Base-by-base conservation (phyloP, 2,797 vertebrate species). In the Brachymystax lenok region DNA sequence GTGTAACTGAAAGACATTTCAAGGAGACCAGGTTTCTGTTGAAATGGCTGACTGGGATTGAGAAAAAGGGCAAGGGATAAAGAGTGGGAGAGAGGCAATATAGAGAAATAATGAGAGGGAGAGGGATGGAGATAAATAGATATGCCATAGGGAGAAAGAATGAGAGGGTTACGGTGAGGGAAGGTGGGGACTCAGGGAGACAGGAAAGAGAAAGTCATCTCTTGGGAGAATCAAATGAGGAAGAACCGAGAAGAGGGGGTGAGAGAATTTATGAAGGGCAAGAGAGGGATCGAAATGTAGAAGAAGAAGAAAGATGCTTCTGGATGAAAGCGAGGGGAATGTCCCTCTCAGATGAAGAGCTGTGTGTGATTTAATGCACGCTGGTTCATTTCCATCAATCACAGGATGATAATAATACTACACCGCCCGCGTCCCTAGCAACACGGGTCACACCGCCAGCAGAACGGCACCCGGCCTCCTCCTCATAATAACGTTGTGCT, bases 311-410 rank as follows among this genome's bases (percentile, higher is more conserved):
- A 59, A 59, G 61, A 64, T 64, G 24, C 5, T 27, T 30, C 40
- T 16, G 40, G 46, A 70, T 4, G 8, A 16, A 70, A n/a, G 69
- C 10, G 69, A 52, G 21, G 7, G 24, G 13, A 16, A 2, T 17
- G 12, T 50, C 19, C 17, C 28, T 21, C 17, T 19, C 35, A 10
- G 35, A 1, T 30, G 1, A 69, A 7, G 19, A 28, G 7, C 51
- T 75, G 27, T 64, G 63, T 81, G 72, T 54, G 69, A 79, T 74
- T 70, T 52, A 73, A 79, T 75, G 63, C 77, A 35, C 28, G 68
- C 7, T 54, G 8, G 46, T 79, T 73, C 0, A 64, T 79, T 77
- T 21, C 7, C 21, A 73, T 78, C 67, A 51, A 80, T 71, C 28
- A 14, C 33, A 64, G 64, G 52, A 69, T 28, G 28, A 77, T 35